Evolutionary conservation across 30 jellyfish, hydroid and myxozoan genomes (phyloP).

Genomic region (Aurelia coerulea): DNA sequence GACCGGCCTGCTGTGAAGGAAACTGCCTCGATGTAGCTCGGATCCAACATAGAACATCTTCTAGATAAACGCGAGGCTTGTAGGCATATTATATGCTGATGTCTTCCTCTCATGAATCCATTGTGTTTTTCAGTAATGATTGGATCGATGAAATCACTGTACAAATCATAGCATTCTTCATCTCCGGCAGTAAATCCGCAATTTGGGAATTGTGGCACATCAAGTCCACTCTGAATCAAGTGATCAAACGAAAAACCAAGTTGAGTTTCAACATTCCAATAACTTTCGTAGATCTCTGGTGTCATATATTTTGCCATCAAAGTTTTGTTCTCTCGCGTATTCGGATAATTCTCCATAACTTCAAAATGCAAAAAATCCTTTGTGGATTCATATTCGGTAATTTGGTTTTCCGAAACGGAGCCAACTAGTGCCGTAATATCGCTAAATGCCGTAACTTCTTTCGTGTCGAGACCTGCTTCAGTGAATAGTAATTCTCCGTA

Average conservation of each 20-base stretch:
- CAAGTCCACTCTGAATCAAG: conserved; percentile 52
- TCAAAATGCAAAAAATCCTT: conserved; percentile 47
- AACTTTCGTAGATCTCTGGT: conserved; percentile 48
- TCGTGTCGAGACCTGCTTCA: neutral
- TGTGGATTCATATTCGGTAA: conserved; percentile 24
- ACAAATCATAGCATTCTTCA: conserved; percentile 32
- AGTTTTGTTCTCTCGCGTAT: conserved; percentile 22
- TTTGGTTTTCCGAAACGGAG: neutral
- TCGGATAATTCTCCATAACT: conserved; percentile 57
- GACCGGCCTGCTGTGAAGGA: conserved; percentile 67
- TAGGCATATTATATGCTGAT: conserved; percentile 37
- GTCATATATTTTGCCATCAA: conserved; percentile 60
- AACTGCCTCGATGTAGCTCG: conserved; percentile 47
- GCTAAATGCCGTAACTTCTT: conserved; percentile 39
- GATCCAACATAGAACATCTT: conserved; percentile 44
- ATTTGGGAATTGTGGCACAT: conserved; percentile 59
- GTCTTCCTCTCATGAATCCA: conserved; percentile 53
- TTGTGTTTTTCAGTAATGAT: conserved; percentile 53
- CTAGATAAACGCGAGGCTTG: conserved; percentile 41
- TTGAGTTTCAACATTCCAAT: conserved; percentile 62
- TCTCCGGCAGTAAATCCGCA: conserved; percentile 66
- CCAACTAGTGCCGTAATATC: conserved; percentile 18
- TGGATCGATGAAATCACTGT: conserved; percentile 45
- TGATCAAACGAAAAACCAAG: conserved; percentile 45
- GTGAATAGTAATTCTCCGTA: conserved; percentile 40